phyloP scores from a whole-genome alignment of 2,113 vertebrate species.

The Callaeas wilsoni region DNA sequence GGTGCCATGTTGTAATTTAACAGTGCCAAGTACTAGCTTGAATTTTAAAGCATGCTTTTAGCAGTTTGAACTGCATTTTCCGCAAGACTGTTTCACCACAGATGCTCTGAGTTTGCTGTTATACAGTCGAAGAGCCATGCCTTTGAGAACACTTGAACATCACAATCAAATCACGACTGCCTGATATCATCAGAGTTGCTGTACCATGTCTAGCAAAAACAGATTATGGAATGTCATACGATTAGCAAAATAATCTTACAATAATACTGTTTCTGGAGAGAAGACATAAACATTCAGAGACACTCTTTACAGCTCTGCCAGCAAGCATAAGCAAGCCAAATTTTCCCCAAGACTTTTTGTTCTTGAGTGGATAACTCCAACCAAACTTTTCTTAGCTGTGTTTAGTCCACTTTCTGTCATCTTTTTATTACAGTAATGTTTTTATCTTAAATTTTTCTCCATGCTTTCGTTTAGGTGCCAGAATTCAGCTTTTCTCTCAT shows the following conservation, averaged over 20 bases:
- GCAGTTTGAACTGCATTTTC: neutral
- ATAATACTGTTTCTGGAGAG: neutral
- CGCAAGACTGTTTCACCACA: neutral
- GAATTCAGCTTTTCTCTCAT: neutral
- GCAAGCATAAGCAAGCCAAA: neutral
- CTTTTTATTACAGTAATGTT: neutral
- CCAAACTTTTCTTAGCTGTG: neutral
- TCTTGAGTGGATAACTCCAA: neutral
- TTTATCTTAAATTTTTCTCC: neutral
- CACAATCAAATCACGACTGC: neutral
- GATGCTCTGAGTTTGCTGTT: neutral
- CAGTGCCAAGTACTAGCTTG: neutral
- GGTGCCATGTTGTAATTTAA: neutral
- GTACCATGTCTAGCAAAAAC: neutral
- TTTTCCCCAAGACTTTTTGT: neutral
- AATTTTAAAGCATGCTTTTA: slow-evolving; percentile 28
- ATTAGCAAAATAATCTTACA: slow-evolving; percentile 15
- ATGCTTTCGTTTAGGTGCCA: neutral
- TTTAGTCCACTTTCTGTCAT: neutral
- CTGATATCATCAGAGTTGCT: neutral
- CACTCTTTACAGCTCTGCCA: neutral
- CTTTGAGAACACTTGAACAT: neutral
- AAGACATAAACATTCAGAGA: neutral
- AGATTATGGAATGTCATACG: neutral
- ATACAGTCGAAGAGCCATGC: neutral